phyloP scores from a whole-genome alignment of 2,113 vertebrate genomes.

The Gila orcuttii region DNA sequence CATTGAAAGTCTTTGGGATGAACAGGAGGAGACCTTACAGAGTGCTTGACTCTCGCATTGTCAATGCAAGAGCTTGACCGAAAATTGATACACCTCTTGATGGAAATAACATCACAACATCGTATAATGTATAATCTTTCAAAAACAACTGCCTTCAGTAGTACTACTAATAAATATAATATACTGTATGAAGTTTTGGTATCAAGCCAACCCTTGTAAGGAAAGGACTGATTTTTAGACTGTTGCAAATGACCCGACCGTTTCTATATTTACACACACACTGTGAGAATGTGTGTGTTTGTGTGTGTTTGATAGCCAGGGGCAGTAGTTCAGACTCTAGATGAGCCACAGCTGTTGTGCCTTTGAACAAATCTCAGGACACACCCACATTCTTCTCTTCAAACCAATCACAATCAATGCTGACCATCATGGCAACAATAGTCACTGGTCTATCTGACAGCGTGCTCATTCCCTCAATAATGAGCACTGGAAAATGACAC shows the following conservation, averaged over 20 bases:
- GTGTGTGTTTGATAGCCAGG: conserved; percentile 32
- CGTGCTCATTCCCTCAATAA: background rate
- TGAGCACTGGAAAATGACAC: conserved; percentile 15
- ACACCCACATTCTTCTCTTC: conserved; percentile 23
- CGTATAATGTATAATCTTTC: too few relatives aligned
- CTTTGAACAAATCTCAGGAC: conserved; percentile 36
- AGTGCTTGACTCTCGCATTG: too few relatives aligned
- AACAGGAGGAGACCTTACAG: too few relatives aligned
- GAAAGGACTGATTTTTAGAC: background rate
- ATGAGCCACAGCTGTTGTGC: conserved; percentile 62
- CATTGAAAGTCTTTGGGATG: too few relatives aligned
- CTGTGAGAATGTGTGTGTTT: conserved; percentile 29
- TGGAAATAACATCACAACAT: too few relatives aligned
- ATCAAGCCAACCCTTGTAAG: background rate
- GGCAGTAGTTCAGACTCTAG: conserved; percentile 60
- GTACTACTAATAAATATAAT: too few relatives aligned
- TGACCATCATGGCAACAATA: background rate
- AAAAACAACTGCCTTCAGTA: too few relatives aligned
- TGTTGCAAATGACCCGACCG: background rate
- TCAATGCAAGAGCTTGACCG: too few relatives aligned
- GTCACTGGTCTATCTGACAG: background rate
- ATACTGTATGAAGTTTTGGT: too few relatives aligned
- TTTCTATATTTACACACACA: conserved; percentile 11
- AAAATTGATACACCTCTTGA: too few relatives aligned
- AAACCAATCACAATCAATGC: conserved; percentile 31